phyloP scores from a whole-genome alignment of 2,888 invertebrate species.

The Venustoraphidia nigricollis region DNA sequence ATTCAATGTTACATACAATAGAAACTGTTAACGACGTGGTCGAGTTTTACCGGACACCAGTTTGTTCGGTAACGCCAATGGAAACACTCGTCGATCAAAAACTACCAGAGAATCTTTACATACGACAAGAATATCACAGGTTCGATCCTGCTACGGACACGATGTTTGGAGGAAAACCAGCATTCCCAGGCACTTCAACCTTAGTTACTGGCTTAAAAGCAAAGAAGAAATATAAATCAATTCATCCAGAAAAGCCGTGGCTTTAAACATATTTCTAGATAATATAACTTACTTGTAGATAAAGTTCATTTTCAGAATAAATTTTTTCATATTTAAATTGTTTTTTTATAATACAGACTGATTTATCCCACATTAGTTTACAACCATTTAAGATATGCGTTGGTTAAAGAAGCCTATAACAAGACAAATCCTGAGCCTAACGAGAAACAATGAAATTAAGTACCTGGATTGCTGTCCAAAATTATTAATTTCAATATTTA shows the following conservation, averaged over 20 bases:
- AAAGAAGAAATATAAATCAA: slow-evolving; percentile 65
- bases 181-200: slow-evolving; percentile 73
- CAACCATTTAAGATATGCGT: too few relatives aligned
- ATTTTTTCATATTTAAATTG: too few relatives aligned
- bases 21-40: slow-evolving; percentile 57
- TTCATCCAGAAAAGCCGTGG: slow-evolving; percentile 35
- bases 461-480: too few relatives aligned
- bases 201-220: slow-evolving; percentile 70
- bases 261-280: not conserved
- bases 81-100: slow-evolving; percentile 55
- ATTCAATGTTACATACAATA: slow-evolving; percentile 62
- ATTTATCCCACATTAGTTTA: too few relatives aligned
- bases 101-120: slow-evolving; percentile 75
- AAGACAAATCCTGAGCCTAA: too few relatives aligned
- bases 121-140: slow-evolving; percentile 64
- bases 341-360: too few relatives aligned
- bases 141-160: slow-evolving; percentile 72
- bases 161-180: slow-evolving; percentile 59
- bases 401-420: too few relatives aligned
- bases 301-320: too few relatives aligned
- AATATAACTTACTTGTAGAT: too few relatives aligned
- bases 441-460: too few relatives aligned
- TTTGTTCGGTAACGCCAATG: slow-evolving; percentile 53
- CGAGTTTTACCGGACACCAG: slow-evolving; percentile 55
- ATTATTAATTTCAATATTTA: too few relatives aligned